Evolutionary conservation across 35 echinoderm and acorn worm genomes (phyloP).

Genomic region (Strongylocentrotus purpuratus): DNA sequence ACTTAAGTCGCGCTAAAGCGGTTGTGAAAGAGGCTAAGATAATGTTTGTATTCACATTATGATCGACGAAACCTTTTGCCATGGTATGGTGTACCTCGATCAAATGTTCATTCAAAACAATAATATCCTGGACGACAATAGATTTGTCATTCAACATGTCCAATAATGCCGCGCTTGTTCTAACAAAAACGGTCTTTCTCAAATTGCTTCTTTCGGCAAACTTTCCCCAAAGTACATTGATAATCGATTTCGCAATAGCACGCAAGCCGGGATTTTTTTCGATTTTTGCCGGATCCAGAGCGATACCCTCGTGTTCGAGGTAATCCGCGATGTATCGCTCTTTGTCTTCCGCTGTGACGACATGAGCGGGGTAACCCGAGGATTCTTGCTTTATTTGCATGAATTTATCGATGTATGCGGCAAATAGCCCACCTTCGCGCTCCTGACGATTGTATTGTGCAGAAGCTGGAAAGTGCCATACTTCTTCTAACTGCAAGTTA

Average conservation of each 20-base stretch:
- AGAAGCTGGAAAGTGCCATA: constrained; percentile 74
- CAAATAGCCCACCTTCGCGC: constrained; percentile 60
- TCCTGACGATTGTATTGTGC: constrained; percentile 43
- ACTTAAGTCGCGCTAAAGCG: constrained; percentile 62
- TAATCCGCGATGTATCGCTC: constrained; percentile 57
- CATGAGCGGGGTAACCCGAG: constrained; percentile 59
- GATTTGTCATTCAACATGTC: neutral
- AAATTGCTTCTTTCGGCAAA: constrained; percentile 54
- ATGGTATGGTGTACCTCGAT: constrained; percentile 29
- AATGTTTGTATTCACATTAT: constrained; percentile 46
- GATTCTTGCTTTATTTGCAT: constrained; percentile 78
- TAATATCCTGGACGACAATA: constrained; percentile 26
- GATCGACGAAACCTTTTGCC: constrained; percentile 15
- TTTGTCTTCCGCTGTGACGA: constrained; percentile 42
- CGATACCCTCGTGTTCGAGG: constrained; percentile 64
- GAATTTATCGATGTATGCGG: constrained; percentile 57
- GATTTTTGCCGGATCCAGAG: constrained; percentile 44
- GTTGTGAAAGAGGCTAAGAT: constrained; percentile 75
- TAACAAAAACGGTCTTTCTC: neutral
- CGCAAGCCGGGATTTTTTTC: constrained; percentile 68
- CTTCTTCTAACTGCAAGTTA: constrained; percentile 53
- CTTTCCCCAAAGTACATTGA: constrained; percentile 71
- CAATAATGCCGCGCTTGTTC: constrained; percentile 10
- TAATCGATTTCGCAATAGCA: constrained; percentile 59
- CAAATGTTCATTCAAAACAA: constrained; percentile 49